These are phyloP conservation scores for Eubasilissa regina DNA, from an alignment of 1,140 invertebrate species.

Conservation along the genomic window DNA sequence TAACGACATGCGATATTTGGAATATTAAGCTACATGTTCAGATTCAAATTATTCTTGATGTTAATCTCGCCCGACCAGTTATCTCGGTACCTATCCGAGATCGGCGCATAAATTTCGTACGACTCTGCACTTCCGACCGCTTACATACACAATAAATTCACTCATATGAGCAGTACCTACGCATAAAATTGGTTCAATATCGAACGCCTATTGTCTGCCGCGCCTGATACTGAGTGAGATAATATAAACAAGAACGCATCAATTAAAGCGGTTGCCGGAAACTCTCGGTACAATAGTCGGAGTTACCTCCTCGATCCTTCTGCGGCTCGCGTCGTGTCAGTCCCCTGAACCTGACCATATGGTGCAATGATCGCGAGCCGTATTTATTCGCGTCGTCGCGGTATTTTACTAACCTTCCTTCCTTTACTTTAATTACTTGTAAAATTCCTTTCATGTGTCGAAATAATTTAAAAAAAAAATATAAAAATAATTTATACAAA, in stretches of 20 bases:
- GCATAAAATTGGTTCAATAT: slow-evolving; percentile 42
- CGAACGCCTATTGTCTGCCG: slow-evolving; percentile 47
- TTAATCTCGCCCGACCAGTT: no score
- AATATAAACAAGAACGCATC: slow-evolving; percentile 53
- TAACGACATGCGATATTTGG: no score
- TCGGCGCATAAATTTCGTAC: not conserved
- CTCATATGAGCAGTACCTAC: slow-evolving; percentile 2
- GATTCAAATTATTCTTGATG: no score
- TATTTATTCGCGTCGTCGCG: not conserved
- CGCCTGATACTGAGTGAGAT: slow-evolving; percentile 41
- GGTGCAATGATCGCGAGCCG: slow-evolving; percentile 36
- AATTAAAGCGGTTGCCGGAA: slow-evolving; percentile 52
- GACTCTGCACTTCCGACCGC: slow-evolving; percentile 25
- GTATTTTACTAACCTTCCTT: not conserved
- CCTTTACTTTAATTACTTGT: not conserved
- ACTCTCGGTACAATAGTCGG: slow-evolving; percentile 7
- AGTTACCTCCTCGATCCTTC: slow-evolving; percentile 44
- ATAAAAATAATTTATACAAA: not conserved
- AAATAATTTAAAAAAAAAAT: not conserved
- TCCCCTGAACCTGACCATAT: slow-evolving; percentile 57
- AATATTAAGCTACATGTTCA: no score
- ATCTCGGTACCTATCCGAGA: not conserved
- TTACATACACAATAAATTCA: slow-evolving; percentile 21
- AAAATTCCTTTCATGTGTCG: not conserved
- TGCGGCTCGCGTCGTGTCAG: slow-evolving; percentile 42